Conservation (phyloP, 1,140 invertebrate genomes). For the Bursaphelenchus mucronatus region DNA sequence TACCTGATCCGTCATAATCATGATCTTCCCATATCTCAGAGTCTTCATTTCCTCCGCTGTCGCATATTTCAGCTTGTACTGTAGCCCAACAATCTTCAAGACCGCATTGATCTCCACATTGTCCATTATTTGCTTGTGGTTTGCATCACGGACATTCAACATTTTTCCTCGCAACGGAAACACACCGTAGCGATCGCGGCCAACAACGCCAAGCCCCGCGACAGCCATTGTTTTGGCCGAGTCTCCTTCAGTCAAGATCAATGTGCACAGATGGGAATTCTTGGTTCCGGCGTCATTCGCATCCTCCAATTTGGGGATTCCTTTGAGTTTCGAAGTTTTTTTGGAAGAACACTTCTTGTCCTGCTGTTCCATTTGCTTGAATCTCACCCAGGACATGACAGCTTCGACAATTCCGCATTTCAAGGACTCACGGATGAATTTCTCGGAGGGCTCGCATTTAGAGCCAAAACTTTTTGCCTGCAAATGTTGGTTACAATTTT, state of each 20-base stretch:
- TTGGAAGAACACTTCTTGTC: conserved; percentile 78
- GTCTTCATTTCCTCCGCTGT: conserved; percentile 80
- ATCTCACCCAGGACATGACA: conserved; percentile 87
- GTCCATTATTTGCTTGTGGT: conserved; percentile 90
- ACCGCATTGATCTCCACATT: conserved; percentile 97
- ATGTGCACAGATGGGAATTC: conserved; percentile 81
- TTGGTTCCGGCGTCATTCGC: conserved; percentile 89
- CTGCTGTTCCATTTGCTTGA: conserved; percentile 75
- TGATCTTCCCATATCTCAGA: conserved; percentile 89
- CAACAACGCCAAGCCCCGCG: conserved; percentile 87
- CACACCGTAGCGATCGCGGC: conserved; percentile 90
- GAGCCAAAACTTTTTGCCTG: conserved; percentile 86
- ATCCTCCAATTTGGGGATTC: conserved; percentile 70
- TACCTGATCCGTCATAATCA: conserved; percentile 99
- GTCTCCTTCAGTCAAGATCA: conserved; percentile 99
- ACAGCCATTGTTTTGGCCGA: conserved; percentile 97
- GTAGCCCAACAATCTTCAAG: conserved; percentile 85
- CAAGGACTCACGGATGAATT: conserved; percentile 74
- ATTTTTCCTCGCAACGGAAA: conserved; percentile 97
- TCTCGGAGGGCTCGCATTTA: conserved; percentile 77
- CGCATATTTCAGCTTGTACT: conserved; percentile 95
- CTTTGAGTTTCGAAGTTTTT: conserved; percentile 78
- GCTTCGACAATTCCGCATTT: conserved; percentile 82
- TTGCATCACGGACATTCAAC: conserved; percentile 93
- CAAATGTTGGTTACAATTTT: too few relatives aligned